Conservation (phyloP, 2,888 invertebrate genomes). For the Amphipoea lucens region DNA sequence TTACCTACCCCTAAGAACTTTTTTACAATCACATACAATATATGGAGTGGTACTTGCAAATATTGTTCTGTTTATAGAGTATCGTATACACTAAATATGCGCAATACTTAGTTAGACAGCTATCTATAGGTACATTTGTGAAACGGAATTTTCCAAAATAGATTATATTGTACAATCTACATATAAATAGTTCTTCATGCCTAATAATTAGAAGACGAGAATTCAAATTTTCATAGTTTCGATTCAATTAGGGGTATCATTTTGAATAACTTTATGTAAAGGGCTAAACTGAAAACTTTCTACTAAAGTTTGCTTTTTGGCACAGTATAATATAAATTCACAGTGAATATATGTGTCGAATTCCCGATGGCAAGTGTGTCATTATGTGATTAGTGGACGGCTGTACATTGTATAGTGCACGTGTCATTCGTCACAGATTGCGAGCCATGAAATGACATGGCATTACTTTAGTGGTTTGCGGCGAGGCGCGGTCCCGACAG, state of each 20-base stretch:
- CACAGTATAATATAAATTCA: neutral
- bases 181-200: neutral
- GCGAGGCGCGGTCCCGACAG: slow-evolving; percentile 78
- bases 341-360: slow-evolving; percentile 29
- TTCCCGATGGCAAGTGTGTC: slow-evolving; percentile 35
- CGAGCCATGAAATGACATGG: slow-evolving; percentile 81
- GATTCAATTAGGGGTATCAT: slow-evolving; percentile 17
- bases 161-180: neutral
- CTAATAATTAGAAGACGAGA: neutral
- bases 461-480: slow-evolving; percentile 80
- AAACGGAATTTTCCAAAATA: slow-evolving; percentile 4
- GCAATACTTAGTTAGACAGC: neutral
- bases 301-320: slow-evolving; percentile 8
- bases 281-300: slow-evolving; percentile 9
- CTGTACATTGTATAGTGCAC: slow-evolving; percentile 66
- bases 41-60: slow-evolving; percentile 10
- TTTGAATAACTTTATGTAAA: slow-evolving; percentile 12
- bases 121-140: neutral
- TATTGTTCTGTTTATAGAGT: slow-evolving; percentile 11
- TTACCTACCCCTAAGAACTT: slow-evolving; percentile 69
- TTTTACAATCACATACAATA: slow-evolving; percentile 45
- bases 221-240: neutral
- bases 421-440: slow-evolving; percentile 84
- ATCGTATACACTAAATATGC: slow-evolving; percentile 20
- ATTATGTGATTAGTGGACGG: slow-evolving; percentile 51